Conservation (phyloP, 2,113 vertebrate genomes). For the Dicerorhinus sumatrensis region DNA sequence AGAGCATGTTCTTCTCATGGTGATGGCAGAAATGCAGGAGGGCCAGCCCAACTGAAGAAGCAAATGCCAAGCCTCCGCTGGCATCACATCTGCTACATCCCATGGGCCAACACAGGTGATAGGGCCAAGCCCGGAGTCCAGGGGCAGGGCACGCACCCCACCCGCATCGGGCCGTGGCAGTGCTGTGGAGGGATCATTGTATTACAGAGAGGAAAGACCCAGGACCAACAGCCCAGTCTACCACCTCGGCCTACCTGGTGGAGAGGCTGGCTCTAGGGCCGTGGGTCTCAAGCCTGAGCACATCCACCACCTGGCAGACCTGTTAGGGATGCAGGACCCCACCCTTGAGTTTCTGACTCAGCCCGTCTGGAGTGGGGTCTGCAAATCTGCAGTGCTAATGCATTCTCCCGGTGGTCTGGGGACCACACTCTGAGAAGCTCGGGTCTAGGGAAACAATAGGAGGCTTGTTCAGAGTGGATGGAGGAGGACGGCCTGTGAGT, state of each 20-base stretch:
- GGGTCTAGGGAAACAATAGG: background rate
- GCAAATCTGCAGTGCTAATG: background rate
- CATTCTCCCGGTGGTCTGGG: background rate
- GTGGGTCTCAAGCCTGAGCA: background rate
- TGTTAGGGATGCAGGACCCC: background rate
- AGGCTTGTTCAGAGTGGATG: background rate
- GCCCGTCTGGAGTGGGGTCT: background rate
- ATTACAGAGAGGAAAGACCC: background rate
- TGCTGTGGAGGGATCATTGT: background rate
- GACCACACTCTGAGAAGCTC: background rate
- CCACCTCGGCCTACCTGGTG: background rate
- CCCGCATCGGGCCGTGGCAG: background rate
- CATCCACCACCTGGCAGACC: too few relatives aligned
- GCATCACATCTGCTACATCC: background rate
- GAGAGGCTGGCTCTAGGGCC: background rate
- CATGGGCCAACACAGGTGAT: background rate
- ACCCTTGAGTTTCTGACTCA: background rate
- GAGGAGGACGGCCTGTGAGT: background rate
- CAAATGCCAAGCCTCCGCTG: background rate
- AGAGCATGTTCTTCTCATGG: background rate
- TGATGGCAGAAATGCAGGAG: background rate
- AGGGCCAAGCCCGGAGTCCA: background rate
- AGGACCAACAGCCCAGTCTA: background rate
- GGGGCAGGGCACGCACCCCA: background rate
- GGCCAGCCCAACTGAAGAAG: background rate